Base-by-base conservation (phyloP, 1,140 invertebrate species). In the Sogatella furcifera region DNA sequence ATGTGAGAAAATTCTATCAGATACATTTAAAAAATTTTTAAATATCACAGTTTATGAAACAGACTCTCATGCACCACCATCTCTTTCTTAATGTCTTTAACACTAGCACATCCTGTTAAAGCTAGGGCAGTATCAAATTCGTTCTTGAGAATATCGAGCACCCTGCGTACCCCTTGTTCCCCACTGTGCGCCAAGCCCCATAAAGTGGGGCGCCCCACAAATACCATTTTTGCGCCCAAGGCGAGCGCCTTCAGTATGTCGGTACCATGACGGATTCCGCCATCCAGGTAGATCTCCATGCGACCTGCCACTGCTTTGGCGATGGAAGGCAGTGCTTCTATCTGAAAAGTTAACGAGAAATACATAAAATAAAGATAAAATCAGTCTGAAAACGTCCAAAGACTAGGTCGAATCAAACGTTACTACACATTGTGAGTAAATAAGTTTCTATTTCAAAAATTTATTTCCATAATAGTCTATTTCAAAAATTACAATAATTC, bases 221-320 rank as follows among this genome's bases (percentile, higher is more conserved):
- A 97, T 75, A 86, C 89, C 82, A 90, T 89, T 79, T 83, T 86
- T 1, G 94, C 95, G 5, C 95, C 95, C 5, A 97, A 72, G 1
- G 92, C 92, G 28, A 97, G 69, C 10, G 94, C 92, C 76, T 95
- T 97, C 46, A 95, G 87, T 2, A 95, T 83, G 74, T 97, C 92
- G 31, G 86, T 88, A 13, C 93, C 95, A 68, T 84, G 81, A 14
- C 80, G 79, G 2, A 97, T 77, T 13, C 95, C 94, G 5, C 94
- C 92, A 71, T 97, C 95, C 62, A 97, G 68, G 73, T 90, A 95
- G 22, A 97, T 77, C 69, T 93, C 88, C 13, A 87, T 74, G 69
- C 82, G 80, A 42, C 83, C 79, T 75, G 79, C 64, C 3, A 95
- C 88, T 8, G 86, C 89, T 65, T 81, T 76, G 0, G 86, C 83